Conservation (phyloP, 2,113 vertebrate species). For the Xyrauchen texanus region DNA sequence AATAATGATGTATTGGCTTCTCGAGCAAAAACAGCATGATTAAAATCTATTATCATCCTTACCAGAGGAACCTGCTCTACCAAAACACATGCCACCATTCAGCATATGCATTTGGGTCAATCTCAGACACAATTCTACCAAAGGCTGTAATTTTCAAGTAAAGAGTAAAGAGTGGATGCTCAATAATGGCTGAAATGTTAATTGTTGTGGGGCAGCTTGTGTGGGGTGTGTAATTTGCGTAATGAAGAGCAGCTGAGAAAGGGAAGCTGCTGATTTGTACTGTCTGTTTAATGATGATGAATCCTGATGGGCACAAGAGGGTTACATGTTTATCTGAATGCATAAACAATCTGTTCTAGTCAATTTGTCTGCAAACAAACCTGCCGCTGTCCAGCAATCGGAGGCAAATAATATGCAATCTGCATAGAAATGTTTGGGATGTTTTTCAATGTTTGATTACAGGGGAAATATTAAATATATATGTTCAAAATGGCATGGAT, state of each 20-base stretch:
- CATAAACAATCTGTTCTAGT: constrained; percentile 79
- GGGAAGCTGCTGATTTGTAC: constrained; percentile 76
- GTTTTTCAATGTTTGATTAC: constrained; percentile 46
- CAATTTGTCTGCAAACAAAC: constrained; percentile 69
- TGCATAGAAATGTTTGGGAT: constrained; percentile 48
- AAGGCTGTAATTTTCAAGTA: constrained; percentile 42
- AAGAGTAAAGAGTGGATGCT: constrained; percentile 41
- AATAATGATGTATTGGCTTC: constrained; percentile 38
- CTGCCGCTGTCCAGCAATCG: constrained; percentile 50
- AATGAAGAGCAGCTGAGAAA: constrained; percentile 76
- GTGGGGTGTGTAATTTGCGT: constrained; percentile 67
- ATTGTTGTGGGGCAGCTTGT: constrained; percentile 53
- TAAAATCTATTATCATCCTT: constrained; percentile 39
- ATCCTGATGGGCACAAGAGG: constrained; percentile 78
- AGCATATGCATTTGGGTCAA: constrained; percentile 13
- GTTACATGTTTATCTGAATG: constrained; percentile 74
- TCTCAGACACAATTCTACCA: constrained; percentile 39
- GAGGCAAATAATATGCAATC: constrained; percentile 55
- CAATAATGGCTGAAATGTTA: constrained; percentile 53
- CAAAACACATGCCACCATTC: constrained; percentile 26
- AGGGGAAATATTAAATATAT: not conserved
- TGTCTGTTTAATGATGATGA: constrained; percentile 80
- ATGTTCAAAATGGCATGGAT: not conserved
- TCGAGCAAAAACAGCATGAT: constrained; percentile 34
- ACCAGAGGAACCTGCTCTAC: constrained; percentile 27